Percentiles rank a stretch among this genome's conserved stretches.
Evolutionary conservation across 2,888 invertebrate genomes (phyloP).

Genomic region (Cyclophora punctaria): DNA sequence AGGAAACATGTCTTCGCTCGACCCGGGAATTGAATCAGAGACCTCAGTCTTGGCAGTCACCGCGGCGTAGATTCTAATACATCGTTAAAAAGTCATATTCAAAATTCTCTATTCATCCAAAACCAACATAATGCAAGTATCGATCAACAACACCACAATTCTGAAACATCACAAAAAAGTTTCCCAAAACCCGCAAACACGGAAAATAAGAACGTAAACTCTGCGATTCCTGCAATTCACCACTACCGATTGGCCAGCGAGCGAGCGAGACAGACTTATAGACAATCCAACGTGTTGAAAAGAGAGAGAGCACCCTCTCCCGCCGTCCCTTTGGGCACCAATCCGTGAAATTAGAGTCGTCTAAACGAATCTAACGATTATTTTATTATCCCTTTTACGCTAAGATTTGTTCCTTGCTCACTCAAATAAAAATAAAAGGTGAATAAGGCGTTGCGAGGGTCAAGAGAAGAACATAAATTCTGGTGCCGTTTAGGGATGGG

Average conservation of each 20-base stretch:
- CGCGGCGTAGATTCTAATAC: too few species aligned
- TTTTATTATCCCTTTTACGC: conserved; percentile 74
- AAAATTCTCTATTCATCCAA: too few species aligned
- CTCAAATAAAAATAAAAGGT: conserved; percentile 75
- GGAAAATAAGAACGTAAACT: conserved; percentile 49
- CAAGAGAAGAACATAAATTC: conserved; percentile 65
- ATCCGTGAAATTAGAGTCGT: conserved; percentile 73
- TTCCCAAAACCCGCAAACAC: conserved; percentile 54
- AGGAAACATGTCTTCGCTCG: too few species aligned
- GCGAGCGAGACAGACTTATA: conserved; percentile 32
- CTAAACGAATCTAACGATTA: conserved; percentile 76
- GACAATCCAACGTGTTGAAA: conserved; percentile 21
- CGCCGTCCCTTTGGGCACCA: conserved; percentile 67
- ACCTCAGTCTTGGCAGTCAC: too few species aligned
- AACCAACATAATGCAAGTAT: neutral
- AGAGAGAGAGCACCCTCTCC: conserved; percentile 41
- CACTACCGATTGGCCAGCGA: conserved; percentile 47
- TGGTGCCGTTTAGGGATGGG: conserved; percentile 55
- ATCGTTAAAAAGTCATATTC: too few species aligned
- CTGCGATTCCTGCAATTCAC: conserved; percentile 40
- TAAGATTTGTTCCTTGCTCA: conserved; percentile 76
- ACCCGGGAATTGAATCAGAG: too few species aligned
- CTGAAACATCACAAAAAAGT: conserved; percentile 20
- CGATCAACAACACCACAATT: neutral
- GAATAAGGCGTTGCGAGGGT: conserved; percentile 68